phyloP scores from a whole-genome alignment of 2,113 vertebrate genomes.

The Vulpes lagopus region DNA sequence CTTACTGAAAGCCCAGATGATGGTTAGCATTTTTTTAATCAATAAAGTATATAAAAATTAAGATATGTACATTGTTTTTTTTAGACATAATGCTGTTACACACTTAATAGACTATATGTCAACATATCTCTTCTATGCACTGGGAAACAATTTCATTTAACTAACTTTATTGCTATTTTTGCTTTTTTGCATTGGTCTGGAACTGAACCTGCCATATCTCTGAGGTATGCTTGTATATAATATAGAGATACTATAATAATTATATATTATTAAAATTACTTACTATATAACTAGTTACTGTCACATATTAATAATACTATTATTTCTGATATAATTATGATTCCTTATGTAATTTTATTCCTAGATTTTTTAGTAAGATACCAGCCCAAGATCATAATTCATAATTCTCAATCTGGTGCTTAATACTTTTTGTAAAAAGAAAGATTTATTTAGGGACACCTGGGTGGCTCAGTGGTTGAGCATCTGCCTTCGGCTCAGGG shows the following conservation, averaged over 20 bases:
- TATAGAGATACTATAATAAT: background rate
- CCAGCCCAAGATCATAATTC: background rate
- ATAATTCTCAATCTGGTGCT: background rate
- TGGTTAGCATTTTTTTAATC: background rate
- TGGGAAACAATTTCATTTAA: background rate
- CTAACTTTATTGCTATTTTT: background rate
- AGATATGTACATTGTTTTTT: background rate
- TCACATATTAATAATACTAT: background rate
- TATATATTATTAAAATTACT: background rate
- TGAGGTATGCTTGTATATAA: background rate
- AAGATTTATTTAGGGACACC: no score
- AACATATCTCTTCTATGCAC: background rate
- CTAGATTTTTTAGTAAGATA: background rate
- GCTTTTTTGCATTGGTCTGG: background rate
- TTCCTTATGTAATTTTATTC: background rate
- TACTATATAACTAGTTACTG: background rate
- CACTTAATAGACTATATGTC: background rate
- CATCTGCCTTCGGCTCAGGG: no score
- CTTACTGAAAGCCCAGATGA: background rate
- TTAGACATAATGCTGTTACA: background rate
- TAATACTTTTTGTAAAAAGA: background rate
- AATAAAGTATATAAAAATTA: background rate
- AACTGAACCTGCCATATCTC: background rate
- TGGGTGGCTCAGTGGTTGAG: no score
- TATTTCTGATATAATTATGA: background rate